Evolutionary conservation across 2,888 invertebrate genomes (phyloP), one percentile per base, ranked within the genome.

Genomic region (Acronicta leporina): DNA sequence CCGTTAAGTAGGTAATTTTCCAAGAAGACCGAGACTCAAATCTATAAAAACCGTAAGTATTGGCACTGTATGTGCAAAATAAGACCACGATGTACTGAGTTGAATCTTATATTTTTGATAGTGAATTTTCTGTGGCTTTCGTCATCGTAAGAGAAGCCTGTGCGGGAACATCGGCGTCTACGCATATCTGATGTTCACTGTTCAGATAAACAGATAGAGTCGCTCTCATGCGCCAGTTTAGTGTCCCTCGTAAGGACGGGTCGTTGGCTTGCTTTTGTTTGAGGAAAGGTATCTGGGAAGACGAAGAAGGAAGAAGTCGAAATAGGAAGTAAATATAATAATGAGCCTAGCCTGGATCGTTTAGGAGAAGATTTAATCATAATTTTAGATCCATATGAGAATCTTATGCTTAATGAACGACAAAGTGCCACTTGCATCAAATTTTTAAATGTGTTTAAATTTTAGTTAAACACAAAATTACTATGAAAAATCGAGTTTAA

Each of bases 181-280:
- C 48, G 50, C 67, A 57, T 72, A 72, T 67, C 27, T 55, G 63
- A 72, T 71, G 63, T 53, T 67, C 42, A 55, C 48, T 54, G 58
- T 45, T 50, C 54, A 60, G 72, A 67, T 71, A 45, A 49, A 16
- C 27, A 56, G 77, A 76, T 76, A 75, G 53, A 56, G 64, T 71
- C 71, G 76, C 46, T 71, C 64, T 62, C 71, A 63, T 71, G 75
- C 59, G 52, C 71, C 42, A 55, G 48, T 49, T 57, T 38, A 57
- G 63, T 63, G 68, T 63, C 63, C 57, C 63, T 47, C 50, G 14
- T 60, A 41, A 44, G 27, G 60, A 52, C 56, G 43, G 62, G 55
- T 72, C 68, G 45, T 53, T 53, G 45, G 38, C 53, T 48, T 38
- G 20, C n/a, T 5, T 38, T 16, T 45, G 13, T 46, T 61, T 55